Evolutionary conservation across 2,888 invertebrate species (phyloP), one percentile per base, ranked within the genome.

Genomic region (Selenia dentaria): DNA sequence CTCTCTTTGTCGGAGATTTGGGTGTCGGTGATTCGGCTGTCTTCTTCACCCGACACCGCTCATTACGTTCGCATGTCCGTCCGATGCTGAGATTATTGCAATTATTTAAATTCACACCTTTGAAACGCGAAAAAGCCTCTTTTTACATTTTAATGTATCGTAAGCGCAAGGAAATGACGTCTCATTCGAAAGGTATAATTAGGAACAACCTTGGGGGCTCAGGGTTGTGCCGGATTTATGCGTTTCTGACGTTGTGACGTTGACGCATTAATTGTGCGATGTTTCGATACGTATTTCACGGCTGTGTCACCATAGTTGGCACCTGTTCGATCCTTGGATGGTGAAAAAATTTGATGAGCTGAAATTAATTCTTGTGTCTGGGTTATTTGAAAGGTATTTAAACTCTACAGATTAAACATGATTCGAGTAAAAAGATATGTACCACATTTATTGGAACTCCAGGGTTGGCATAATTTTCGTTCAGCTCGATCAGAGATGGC

Each of bases 81-180:
- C 78, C 67, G 74, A 74, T 76, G 68, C 52, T 61, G 57, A 71
- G 82, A 89, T 89, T 88, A 89, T 89, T 89, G 88, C 89, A 89
- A 90, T 90, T 89, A 89, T 90, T 90, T 89, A 90, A 89, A 90
- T 89, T 90, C 89, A 88, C 90, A 89, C 90, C 89, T 90, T 85
- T 78, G 83, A 74, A 82, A 81, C 65, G 70, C 76, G 79, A 86
- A 88, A 89, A 88, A 83, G 74, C 76, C 79, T 80, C 80, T 83
- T 88, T 86, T 86, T 81, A 79, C 70, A 79, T 81, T 71, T 85
- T 86, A 87, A 90, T 84, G 81, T 89, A 88, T 87, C 84, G 86
- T 80, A 85, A 89, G 81, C 74, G 83, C 72, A 74, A 81, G 85
- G 85, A 88, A 89, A 86, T 88, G 87, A 87, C 88, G 87, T 85